Evolutionary conservation across 2,888 invertebrate genomes (phyloP), one percentile per base, ranked within the genome.

Genomic region (Conus canariensis): DNA sequence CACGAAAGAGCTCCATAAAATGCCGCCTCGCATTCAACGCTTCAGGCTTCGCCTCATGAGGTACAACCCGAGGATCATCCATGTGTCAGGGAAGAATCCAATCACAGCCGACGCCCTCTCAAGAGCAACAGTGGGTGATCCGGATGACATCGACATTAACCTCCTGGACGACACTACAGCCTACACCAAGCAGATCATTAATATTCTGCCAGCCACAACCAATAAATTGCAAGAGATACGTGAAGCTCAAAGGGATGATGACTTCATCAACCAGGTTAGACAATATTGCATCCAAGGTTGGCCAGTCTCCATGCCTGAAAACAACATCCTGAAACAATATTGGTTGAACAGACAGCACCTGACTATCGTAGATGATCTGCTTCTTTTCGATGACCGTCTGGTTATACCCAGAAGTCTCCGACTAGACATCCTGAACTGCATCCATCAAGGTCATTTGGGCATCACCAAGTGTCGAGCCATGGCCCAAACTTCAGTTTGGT

Each of bases 361-460:
- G 45, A 70, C 87, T 22, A 60, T 59, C 12, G 77, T 60, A 3
- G 60, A 85, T 5, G 85, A 85, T 25, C 85, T 85, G 14, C 85
- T 90, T 56, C 77, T 88, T 45, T 74, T 82, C 83, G 56, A 59
- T 80, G 80, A 87, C 67, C 67, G 74, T 30, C 74, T 90, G 80
- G 77, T 80, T 64, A 90, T 80, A 2, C 70, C 74, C 3, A 74
- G 25, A 25, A 25, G 16, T 74, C 58, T 83, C 22, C 25, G 19
- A 22, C 59, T 25, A 0, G 64, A 56, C 70, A 30, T 70, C 70
- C 77, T 82, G 19, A 60, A 19, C 60, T 6, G 59, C 22, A 14
- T 83, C 9, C 80, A 82, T 60, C 60, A 70, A 59, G n/a, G 56
- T 30, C 85, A 85, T 16, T 60, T 60, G n/a, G 60, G 60, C 60